Evolutionary conservation across 2,888 invertebrate species (phyloP), one percentile per base, ranked within the genome.

Genomic region (Trypoxylon attenuatum): DNA sequence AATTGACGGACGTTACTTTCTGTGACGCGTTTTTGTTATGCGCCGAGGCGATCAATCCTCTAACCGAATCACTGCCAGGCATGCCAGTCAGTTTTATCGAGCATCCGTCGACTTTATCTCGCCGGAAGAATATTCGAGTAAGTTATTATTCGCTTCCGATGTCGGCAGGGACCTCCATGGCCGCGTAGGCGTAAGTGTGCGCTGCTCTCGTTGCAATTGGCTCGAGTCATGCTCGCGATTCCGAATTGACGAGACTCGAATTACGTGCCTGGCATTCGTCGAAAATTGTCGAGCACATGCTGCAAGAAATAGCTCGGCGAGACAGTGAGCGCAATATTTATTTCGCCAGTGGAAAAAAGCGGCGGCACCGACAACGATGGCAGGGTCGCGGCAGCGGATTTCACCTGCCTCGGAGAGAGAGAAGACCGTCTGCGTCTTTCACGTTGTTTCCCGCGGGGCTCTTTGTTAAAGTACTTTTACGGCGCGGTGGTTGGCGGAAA

Each of bases 401-500:
- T 45, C 23, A 25, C n/a, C n/a, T n/a, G n/a, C n/a, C n/a, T n/a
- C n/a, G n/a, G n/a, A n/a, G n/a, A n/a, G n/a, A n/a, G n/a, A n/a
- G n/a, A n/a, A n/a, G n/a, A 16, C 46, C 50, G 51, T 21, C 13
- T 33, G 49, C 51, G 21, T 54, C 55, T 45, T 53, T 21, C 33
- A 13, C 43, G 21, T 27, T 38, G 4, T 13, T 33, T 54, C 39
- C 53, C 47, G 16, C 47, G 45, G 51, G 52, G 33, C 21, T 21
- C 33, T 43, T 47, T 25, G 43, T 46, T 59, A 25, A 69, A 67
- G 38, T 51, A 55, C 53, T 69, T 69, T 47, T n/a, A 53, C 41
- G 38, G 39, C 21, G n/a, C 13, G 15, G 13, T 18, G 8, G 22
- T n/a, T n/a, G n/a, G n/a, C n/a, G 22, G 8, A 46, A 41, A 42